These are phyloP conservation scores for Aleiodes alternator DNA, from an alignment of 2,888 invertebrate species.

Conservation along the genomic window DNA sequence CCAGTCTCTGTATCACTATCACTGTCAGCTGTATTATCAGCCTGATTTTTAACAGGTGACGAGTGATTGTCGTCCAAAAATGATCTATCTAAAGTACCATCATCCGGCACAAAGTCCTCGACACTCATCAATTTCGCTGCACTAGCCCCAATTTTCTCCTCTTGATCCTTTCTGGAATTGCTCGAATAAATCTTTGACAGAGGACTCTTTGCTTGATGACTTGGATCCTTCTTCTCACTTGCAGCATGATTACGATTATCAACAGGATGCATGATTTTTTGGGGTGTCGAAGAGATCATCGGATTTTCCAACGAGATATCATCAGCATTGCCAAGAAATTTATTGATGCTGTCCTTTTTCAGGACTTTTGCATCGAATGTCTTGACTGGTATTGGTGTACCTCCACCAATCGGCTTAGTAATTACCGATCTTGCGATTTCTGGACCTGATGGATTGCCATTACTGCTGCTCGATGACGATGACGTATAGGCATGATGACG, in stretches of 20 bases:
- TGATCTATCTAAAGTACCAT: conserved; percentile 84
- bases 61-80: conserved; percentile 83
- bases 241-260: conserved; percentile 58
- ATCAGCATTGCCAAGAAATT: not conserved
- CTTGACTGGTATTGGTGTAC: conserved; percentile 73
- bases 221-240: too few relatives aligned
- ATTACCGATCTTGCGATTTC: conserved; percentile 66
- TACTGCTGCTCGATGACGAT: conserved; percentile 56
- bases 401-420: conserved; percentile 72
- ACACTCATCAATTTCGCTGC: conserved; percentile 76
- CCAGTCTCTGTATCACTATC: conserved; percentile 82
- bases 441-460: conserved; percentile 44
- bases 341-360: conserved; percentile 59
- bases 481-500: conserved; percentile 54
- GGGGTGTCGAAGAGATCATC: conserved; percentile 30
- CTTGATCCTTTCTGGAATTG: conserved; percentile 68
- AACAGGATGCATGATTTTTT: conserved; percentile 45
- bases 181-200: conserved; percentile 69
- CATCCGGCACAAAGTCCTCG: conserved; percentile 85
- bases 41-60: conserved; percentile 64
- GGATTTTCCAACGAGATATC: too few relatives aligned
- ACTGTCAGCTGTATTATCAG: conserved; percentile 46
- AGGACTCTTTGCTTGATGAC: conserved; percentile 56
- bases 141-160: conserved; percentile 62
- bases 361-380: conserved; percentile 63